Conservation (phyloP, 2,113 vertebrate genomes). For the Catharus bicknelli region DNA sequence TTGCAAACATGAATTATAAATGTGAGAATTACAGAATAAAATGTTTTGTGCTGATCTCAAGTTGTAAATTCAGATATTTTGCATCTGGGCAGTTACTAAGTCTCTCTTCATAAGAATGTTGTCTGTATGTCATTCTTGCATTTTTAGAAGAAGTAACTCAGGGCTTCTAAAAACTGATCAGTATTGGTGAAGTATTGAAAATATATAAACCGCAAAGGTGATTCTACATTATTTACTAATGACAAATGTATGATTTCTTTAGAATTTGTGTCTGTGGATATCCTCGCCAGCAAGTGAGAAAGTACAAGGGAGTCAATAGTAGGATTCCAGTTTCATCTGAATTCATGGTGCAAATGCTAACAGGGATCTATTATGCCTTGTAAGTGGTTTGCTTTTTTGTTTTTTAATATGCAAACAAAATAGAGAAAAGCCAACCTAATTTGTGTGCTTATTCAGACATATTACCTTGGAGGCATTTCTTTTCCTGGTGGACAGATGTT, state of each 20-base stretch:
- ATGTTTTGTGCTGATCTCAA: not conserved
- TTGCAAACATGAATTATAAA: not conserved
- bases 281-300: constrained; percentile 91
- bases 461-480: not conserved
- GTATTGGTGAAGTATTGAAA: not conserved
- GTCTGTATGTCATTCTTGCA: not conserved
- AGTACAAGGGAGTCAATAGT: constrained; percentile 87
- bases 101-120: not conserved
- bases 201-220: not conserved
- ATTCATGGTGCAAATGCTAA: constrained; percentile 97
- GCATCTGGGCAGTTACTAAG: not conserved
- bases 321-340: constrained; percentile 93
- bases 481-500: not conserved
- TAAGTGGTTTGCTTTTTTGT: constrained; percentile 72
- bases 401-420: not conserved
- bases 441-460: not conserved
- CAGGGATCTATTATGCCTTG: constrained; percentile 95
- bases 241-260: constrained; percentile 45
- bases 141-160: not conserved
- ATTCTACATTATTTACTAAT: not conserved
- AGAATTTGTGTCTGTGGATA: constrained; percentile 97
- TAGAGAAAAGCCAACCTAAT: not conserved
- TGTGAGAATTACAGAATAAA: not conserved
- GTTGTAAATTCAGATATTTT: not conserved
- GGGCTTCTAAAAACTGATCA: not conserved